Evolutionary conservation across 2,888 invertebrate species (phyloP), one percentile per base, ranked within the genome.

Genomic region (Crocallis elinguaria): DNA sequence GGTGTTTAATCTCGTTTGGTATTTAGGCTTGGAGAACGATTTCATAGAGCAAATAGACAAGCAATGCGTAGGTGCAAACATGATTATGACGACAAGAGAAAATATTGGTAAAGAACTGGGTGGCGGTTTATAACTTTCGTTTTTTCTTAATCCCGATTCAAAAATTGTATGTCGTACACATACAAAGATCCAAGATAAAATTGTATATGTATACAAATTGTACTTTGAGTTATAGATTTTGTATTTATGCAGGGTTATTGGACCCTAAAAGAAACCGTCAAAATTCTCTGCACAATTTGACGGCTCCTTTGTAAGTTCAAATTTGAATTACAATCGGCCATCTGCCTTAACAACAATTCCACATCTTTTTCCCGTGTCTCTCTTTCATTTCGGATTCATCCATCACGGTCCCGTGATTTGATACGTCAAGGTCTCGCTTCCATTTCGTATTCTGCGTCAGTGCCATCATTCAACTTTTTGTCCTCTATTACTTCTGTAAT

Each of bases 391-490:
- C 66, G 62, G 60, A 73, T 64, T 65, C 71, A 76, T 79, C 76
- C 71, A 75, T 79, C 75, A 75, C 64, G 65, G 67, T 69, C 60
- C 66, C 65, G 68, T 71, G 71, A 76, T 76, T 74, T 69, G 71
- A 74, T 71, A 73, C 71, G 73, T 73, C 70, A 70, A 67, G 67
- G 67, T 64, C 62, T 67, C 66, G 65, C 64, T 64, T 72, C 66
- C 68, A 73, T 77, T 80, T 83, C 72, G 78, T 82, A 84, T 85
- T 82, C 79, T 71, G 74, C 76, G 64, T 69, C 69, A 64, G 62
- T 75, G 71, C 81, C 76, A 81, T 82, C 79, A 77, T 77, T 82
- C 79, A 81, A 78, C 77, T 84, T 86, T 87, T 88, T 86, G 74
- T 82, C 64, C 72, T 66, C 71, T 75, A 80, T 79, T 81, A 80